These are phyloP conservation scores for Listrodromus nycthemerus DNA, from an alignment of 2,888 invertebrate genomes.

Conservation along the genomic window DNA sequence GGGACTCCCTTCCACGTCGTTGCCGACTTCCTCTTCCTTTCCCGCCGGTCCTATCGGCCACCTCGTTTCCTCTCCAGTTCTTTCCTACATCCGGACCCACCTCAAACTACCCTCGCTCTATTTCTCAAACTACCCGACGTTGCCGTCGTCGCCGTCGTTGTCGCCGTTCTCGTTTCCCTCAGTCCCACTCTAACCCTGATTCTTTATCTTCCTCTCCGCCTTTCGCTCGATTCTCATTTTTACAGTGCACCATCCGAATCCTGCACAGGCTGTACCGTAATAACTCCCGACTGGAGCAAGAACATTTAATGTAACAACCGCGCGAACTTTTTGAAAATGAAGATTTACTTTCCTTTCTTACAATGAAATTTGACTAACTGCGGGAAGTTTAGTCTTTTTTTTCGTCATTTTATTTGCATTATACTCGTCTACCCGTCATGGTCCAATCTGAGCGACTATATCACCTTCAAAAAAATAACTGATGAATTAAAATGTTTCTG, in stretches of 20 bases:
- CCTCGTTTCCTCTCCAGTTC: slow-evolving; percentile 77
- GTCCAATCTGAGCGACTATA: not conserved
- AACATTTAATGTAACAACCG: not conserved
- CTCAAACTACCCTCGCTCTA: slow-evolving; percentile 49
- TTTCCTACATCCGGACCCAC: slow-evolving; percentile 68
- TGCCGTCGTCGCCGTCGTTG: slow-evolving; percentile 25
- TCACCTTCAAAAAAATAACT: not conserved
- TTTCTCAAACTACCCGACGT: slow-evolving; percentile 40
- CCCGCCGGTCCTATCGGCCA: slow-evolving; percentile 58
- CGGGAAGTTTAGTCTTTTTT: not conserved
- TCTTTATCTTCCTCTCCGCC: slow-evolving; percentile 55
- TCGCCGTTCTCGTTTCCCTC: slow-evolving; percentile 53
- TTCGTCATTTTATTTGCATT: not conserved
- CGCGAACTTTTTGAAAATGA: not conserved
- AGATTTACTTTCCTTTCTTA: not conserved
- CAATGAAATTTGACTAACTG: not conserved
- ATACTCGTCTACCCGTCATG: not conserved
- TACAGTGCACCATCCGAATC: slow-evolving; percentile 25
- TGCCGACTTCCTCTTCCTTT: slow-evolving; percentile 61
- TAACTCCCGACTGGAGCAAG: slow-evolving; percentile 5
- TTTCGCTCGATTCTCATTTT: slow-evolving; percentile 63
- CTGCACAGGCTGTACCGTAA: slow-evolving; percentile 40
- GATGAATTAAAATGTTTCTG: no score
- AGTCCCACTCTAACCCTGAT: slow-evolving; percentile 46
- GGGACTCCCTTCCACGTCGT: slow-evolving; percentile 46